These are phyloP conservation scores for Cylindroiulus punctatus DNA, from an alignment of 2,888 invertebrate species.

Conservation along the genomic window DNA sequence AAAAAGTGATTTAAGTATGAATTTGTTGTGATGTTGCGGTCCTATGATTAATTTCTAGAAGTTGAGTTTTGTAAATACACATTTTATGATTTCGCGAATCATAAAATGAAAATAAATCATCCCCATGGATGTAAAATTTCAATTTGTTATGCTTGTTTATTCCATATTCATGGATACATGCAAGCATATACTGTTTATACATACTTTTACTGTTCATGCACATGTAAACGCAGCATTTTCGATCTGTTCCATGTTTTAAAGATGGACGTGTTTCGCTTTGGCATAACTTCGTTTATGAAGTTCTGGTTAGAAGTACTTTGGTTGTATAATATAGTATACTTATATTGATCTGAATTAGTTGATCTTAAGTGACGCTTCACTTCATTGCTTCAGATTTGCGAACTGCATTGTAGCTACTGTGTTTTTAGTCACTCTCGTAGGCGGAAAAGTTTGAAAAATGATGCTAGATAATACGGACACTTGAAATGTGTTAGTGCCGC, in stretches of 20 bases:
- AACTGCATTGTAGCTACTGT: background rate
- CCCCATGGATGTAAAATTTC: too few relatives aligned
- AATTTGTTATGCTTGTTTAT: too few relatives aligned
- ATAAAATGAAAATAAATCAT: too few relatives aligned
- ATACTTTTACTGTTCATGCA: too few relatives aligned
- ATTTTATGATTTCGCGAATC: too few relatives aligned
- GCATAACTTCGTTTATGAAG: background rate
- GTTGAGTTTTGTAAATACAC: too few relatives aligned
- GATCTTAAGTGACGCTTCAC: background rate
- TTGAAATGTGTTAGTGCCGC: constrained; percentile 31
- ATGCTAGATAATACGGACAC: background rate
- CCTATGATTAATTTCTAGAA: too few relatives aligned
- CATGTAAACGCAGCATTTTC: too few relatives aligned
- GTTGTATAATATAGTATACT: background rate
- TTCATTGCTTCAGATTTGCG: background rate
- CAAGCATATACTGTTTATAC: too few relatives aligned
- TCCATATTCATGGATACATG: too few relatives aligned
- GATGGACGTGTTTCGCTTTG: background rate
- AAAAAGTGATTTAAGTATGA: too few relatives aligned
- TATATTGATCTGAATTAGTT: background rate
- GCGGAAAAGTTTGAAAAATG: constrained; percentile 20
- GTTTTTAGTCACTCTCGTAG: background rate
- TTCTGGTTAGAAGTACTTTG: background rate
- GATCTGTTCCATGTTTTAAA: background rate
- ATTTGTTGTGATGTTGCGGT: too few relatives aligned